A percentile compares a stretch with the other conserved stretches of the same genome.
Evolutionary conservation across 2,888 invertebrate genomes (phyloP).

Genomic region (Cerastoderma edule): DNA sequence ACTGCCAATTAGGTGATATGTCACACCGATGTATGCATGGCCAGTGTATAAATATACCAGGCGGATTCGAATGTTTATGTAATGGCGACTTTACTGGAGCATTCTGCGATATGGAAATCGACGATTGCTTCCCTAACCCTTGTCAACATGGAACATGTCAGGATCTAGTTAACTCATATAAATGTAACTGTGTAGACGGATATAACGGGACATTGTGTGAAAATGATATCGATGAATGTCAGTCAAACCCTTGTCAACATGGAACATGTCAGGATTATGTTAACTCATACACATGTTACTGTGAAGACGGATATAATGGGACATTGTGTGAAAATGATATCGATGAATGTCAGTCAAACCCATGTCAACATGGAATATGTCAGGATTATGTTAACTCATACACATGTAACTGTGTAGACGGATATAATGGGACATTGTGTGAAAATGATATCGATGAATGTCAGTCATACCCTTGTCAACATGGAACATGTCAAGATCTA

Average conservation of each 20-base stretch:
- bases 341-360: slow-evolving; percentile 2
- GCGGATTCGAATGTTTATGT: not conserved
- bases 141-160: not conserved
- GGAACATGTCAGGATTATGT: not conserved
- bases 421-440: not conserved
- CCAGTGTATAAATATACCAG: not conserved
- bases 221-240: slow-evolving; percentile 21
- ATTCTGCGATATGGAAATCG: not conserved
- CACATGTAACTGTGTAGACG: not conserved
- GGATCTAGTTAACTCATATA: not conserved
- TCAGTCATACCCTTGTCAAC: not conserved
- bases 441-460: not conserved
- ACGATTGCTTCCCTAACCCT: not conserved
- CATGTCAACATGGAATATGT: slow-evolving; percentile 4
- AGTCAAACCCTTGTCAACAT: not conserved
- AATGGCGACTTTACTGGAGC: not conserved
- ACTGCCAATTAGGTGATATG: not conserved
- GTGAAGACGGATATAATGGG: slow-evolving; percentile 32
- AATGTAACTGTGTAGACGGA: slow-evolving; percentile 1
- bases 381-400: not conserved
- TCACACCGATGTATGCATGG: not conserved
- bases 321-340: not conserved
- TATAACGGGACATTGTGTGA: slow-evolving; percentile 56
- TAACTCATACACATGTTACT: not conserved
- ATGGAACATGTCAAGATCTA: not conserved